phyloP scores from a whole-genome alignment of 2,797 vertebrate species.

The Tapera naevia region DNA sequence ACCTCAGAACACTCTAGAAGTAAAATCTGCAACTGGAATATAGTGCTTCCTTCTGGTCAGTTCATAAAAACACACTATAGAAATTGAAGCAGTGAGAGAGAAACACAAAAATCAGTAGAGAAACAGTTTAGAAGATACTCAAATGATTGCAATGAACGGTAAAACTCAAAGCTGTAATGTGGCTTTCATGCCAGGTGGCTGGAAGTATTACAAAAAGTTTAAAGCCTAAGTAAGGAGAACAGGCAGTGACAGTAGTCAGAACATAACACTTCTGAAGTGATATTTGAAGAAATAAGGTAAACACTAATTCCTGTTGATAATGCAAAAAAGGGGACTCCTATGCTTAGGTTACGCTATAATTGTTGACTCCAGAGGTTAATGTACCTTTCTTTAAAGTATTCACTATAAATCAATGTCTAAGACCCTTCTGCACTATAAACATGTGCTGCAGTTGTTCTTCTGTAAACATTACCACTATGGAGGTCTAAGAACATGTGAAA shows the following conservation, averaged over 20 bases:
- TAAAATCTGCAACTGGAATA: not conserved
- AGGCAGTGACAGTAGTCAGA: not conserved
- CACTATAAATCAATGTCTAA: not conserved
- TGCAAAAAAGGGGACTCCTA: not conserved
- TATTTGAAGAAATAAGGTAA: not conserved
- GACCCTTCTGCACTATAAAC: slow-evolving; percentile 1
- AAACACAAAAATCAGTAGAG: not conserved
- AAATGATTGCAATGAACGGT: not conserved
- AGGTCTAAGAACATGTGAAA: slow-evolving; percentile 27
- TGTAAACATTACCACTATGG: slow-evolving; percentile 9
- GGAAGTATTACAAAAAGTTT: not conserved
- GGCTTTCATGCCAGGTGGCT: not conserved
- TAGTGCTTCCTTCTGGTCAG: not conserved
- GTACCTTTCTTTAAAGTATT: not conserved
- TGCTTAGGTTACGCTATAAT: not conserved
- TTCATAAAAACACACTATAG: not conserved
- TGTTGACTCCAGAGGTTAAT: not conserved
- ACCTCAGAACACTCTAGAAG: not conserved
- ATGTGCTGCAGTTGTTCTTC: slow-evolving; percentile 9
- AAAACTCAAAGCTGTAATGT: not conserved
- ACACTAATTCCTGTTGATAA: not conserved
- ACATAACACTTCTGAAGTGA: not conserved
- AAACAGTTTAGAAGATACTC: not conserved
- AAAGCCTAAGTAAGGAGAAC: not conserved
- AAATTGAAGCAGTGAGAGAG: not conserved